phyloP scores from a whole-genome alignment of 2,888 invertebrate genomes.

The Metacarcinus magister region DNA sequence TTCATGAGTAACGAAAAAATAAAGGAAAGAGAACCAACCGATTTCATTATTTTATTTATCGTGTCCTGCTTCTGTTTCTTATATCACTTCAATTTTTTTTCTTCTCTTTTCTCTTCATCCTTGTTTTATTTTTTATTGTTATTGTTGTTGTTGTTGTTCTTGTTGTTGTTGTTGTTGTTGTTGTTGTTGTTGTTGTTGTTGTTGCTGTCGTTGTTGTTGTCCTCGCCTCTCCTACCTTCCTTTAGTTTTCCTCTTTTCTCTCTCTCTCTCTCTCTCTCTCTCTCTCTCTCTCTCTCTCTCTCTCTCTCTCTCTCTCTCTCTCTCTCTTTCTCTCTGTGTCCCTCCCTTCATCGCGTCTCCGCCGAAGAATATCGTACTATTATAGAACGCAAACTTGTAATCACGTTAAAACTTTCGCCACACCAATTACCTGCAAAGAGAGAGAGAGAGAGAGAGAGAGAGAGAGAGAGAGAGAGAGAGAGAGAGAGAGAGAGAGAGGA shows the following conservation, averaged over 20 bases:
- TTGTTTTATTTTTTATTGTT: too few relatives aligned
- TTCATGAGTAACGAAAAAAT: too few relatives aligned
- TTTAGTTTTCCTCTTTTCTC: not conserved
- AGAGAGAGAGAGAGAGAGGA: not conserved
- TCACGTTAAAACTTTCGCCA: not conserved
- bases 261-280: not conserved
- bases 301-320: not conserved
- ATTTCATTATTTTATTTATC: not conserved
- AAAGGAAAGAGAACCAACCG: too few relatives aligned
- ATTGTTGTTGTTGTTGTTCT: too few relatives aligned
- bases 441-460: conserved; percentile 3
- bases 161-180: too few relatives aligned
- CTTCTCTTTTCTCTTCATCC: too few relatives aligned
- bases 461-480: conserved; percentile 10
- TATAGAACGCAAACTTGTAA: conserved; percentile 7
- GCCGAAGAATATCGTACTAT: not conserved
- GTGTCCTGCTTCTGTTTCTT: not conserved
- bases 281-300: not conserved
- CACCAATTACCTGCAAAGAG: not conserved
- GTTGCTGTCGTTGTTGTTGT: not conserved
- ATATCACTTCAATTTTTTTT: not conserved
- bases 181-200: too few relatives aligned
- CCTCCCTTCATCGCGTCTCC: not conserved
- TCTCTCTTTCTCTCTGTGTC: not conserved
- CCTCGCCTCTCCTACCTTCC: not conserved